Base-by-base conservation (phyloP, 2,113 vertebrate genomes). In the Vulpes lagopus region DNA sequence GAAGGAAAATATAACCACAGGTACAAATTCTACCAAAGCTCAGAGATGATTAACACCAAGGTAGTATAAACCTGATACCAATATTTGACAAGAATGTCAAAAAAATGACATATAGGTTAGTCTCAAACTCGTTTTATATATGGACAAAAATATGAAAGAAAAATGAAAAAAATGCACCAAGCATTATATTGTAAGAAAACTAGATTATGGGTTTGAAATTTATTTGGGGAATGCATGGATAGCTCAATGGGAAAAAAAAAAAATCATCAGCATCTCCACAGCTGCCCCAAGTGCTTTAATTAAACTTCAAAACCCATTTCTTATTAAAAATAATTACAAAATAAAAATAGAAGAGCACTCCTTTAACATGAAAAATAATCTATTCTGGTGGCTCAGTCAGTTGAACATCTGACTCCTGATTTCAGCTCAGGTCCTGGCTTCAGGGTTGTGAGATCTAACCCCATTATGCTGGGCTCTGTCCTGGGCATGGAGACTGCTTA, bases 271-370 rank as follows among this genome's bases (percentile, higher is more conserved):
- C 38, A 57, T 80, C 23, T 88, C 43, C 19, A 76, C 0, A 83
- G 60, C 87, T 43, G 25, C 19, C 73, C 59, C 27, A 87, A 85
- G 32, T 81, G 9, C 23, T 43, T 91, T 51, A 81, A 76, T 38
- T 92, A 92, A 96, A 92, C 92, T 79, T 78, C 9, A 78, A 93
- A 97, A 92, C 49, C 35, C 27, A 79, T 73, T 94, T 96, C 59
- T 91, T 38, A 43, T 62, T 80, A 81, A 93, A 94, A 96, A 91
- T 43, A 69, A 35, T 0, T 43, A 4, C 35, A 81, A 94, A 65
- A 17, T 86, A 82, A 93, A 98, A 94, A 87, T 60, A 38, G 43
- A 80, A 85, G 3, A 15, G 43, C 2, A 78, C 1, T 35, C 69
- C 6, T 73, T 55, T 89, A 91, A 81, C 22, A 62, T 51, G 8